Conservation (phyloP, 92 coral and sea anemone genomes). For the Paramuricea clavata region DNA sequence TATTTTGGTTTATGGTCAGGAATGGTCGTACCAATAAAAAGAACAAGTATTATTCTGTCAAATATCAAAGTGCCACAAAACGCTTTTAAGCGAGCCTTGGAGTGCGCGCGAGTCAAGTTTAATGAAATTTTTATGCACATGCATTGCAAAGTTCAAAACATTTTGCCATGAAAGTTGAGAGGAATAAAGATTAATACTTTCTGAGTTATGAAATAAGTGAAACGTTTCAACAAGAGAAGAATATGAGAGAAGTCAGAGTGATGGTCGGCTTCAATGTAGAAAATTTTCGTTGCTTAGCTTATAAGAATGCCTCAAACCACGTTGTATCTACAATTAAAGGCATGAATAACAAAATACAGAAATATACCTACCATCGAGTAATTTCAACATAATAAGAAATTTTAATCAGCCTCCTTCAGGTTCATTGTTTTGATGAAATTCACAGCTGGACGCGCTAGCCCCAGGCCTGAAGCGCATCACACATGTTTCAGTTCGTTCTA, state of each 20-base stretch:
- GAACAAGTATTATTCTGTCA: neutral
- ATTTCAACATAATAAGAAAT: too few species aligned
- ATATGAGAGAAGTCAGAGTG: too few species aligned
- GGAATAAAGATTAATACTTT: too few species aligned
- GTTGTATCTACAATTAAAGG: neutral
- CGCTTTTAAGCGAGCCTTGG: neutral
- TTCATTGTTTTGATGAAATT: neutral
- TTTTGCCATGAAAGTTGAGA: too few species aligned
- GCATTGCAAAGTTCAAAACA: too few species aligned
- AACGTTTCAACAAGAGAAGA: too few species aligned
- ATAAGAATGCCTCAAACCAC: too few species aligned
- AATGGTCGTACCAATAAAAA: neutral
- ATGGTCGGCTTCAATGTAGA: too few species aligned
- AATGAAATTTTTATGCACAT: neutral
- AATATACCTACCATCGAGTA: neutral
- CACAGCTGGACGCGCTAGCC: too few species aligned
- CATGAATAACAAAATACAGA: neutral
- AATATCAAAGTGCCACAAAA: neutral
- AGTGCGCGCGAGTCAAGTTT: neutral
- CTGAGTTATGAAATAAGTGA: too few species aligned
- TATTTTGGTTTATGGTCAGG: neutral
- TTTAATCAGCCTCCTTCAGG: neutral
- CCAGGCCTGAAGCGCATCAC: too few species aligned
- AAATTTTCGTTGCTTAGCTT: too few species aligned
- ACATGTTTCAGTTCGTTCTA: neutral